A percentile compares a stretch with the other conserved stretches of the same genome.
phyloP scores from a whole-genome alignment of 2,797 vertebrate species.

The Chloroceryle inda region DNA sequence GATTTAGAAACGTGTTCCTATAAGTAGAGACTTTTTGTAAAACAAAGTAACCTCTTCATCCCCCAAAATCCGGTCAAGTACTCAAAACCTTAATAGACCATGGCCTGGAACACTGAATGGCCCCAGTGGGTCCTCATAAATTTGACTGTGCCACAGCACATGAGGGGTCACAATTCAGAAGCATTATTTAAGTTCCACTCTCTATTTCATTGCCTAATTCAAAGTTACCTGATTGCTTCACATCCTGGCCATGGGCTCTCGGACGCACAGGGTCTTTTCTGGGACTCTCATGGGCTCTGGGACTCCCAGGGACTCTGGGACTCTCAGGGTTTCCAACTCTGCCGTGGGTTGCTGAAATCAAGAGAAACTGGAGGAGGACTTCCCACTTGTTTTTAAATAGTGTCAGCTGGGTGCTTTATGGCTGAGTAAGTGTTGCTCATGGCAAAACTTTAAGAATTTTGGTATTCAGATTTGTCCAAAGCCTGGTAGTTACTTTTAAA shows the following conservation, averaged over 20 bases:
- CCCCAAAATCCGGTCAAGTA: neutral
- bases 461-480: neutral
- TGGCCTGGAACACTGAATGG: neutral
- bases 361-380: neutral
- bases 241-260: neutral
- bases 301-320: neutral
- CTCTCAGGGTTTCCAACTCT: neutral
- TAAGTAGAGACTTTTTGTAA: neutral
- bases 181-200: neutral
- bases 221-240: neutral
- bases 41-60: neutral
- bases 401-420: neutral
- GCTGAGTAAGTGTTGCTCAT: neutral
- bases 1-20: constrained; percentile 4
- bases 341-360: neutral
- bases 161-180: neutral
- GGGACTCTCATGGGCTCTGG: too few relatives aligned
- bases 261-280: neutral
- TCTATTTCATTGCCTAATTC: neutral
- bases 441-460: neutral
- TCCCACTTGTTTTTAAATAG: neutral
- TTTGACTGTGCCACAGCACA: neutral
- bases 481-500: neutral
- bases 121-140: neutral
- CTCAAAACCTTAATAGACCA: neutral